Evolutionary conservation across 2,113 vertebrate species (phyloP).

Genomic region (Sinocyclocheilus rhinocerous): DNA sequence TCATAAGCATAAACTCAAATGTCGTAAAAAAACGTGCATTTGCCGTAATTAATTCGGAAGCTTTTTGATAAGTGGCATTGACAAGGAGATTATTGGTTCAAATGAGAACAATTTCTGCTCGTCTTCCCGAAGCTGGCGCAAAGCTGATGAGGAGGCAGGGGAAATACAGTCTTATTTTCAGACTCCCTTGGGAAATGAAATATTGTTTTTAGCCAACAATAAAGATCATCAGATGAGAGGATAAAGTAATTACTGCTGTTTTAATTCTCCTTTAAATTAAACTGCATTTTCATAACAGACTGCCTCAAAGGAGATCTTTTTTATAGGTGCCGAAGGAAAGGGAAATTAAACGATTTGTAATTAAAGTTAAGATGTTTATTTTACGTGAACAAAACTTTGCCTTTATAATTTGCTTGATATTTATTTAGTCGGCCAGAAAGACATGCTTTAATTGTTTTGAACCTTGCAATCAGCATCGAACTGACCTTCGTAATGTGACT

Average conservation of each 20-base stretch:
- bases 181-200: slow-evolving; percentile 73
- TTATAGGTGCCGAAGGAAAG: slow-evolving; percentile 65
- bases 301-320: slow-evolving; percentile 65
- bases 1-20: no score
- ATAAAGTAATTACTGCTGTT: slow-evolving; percentile 74
- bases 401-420: slow-evolving; percentile 34
- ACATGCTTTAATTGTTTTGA: not conserved
- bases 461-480: not conserved
- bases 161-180: slow-evolving; percentile 68
- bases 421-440: slow-evolving; percentile 12
- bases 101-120: slow-evolving; percentile 68
- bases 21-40: slow-evolving; percentile 64
- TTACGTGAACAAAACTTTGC: no score
- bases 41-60: slow-evolving; percentile 76
- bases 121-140: slow-evolving; percentile 39
- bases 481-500: not conserved
- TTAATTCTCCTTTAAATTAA: slow-evolving; percentile 78
- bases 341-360: slow-evolving; percentile 66
- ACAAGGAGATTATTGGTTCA: slow-evolving; percentile 77
- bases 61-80: slow-evolving; percentile 76
- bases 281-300: slow-evolving; percentile 70
- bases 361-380: no score
- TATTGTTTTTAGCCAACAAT: slow-evolving; percentile 69
- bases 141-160: slow-evolving; percentile 58
- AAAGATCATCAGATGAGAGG: slow-evolving; percentile 75